Evolutionary conservation across 1,140 invertebrate genomes (phyloP).

Genomic region (Drosophila albomicans): DNA sequence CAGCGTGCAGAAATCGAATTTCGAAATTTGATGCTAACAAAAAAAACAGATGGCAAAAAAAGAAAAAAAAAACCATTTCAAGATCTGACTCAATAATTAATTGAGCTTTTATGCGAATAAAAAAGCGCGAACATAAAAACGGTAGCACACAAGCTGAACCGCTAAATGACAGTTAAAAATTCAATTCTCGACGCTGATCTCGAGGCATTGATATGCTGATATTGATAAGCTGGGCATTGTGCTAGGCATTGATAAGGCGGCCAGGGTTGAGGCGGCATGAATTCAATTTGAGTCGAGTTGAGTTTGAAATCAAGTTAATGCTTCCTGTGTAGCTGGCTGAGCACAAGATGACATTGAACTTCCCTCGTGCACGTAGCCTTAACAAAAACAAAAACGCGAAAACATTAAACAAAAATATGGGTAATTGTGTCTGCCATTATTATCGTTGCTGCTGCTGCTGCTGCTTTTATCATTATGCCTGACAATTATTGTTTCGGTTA

Average conservation of each 20-base stretch:
- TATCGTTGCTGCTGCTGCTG: conserved; percentile 42
- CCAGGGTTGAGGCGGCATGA: conserved; percentile 50
- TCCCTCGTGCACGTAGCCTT: conserved; percentile 35
- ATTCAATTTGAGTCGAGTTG: neutral
- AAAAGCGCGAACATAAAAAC: conserved; percentile 24
- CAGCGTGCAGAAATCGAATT: conserved; percentile 40
- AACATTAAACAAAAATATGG: conserved; percentile 60
- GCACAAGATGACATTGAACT: conserved; percentile 62
- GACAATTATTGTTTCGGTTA: conserved; percentile 63
- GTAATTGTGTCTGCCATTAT: conserved; percentile 70
- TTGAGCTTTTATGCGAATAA: conserved; percentile 66
- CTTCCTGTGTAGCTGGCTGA: conserved; percentile 65
- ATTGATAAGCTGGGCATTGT: conserved; percentile 57
- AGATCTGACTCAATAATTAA: conserved; percentile 67
- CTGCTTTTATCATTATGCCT: conserved; percentile 44
- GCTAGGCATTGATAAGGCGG: conserved; percentile 58
- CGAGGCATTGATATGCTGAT: conserved; percentile 14
- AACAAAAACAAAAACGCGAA: conserved; percentile 33
- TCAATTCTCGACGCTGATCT: conserved; percentile 15
- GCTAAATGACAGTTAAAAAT: conserved; percentile 47
- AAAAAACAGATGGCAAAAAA: too few species aligned
- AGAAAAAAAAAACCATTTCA: conserved; percentile 42
- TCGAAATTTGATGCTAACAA: conserved; percentile 30
- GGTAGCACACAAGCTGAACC: conserved; percentile 5
- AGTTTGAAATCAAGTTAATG: conserved; percentile 16